Percentiles rank a stretch among this genome's conserved stretches.
Conservation (phyloP, 2,888 invertebrate species). For the Romanomermis culicivorax region DNA sequence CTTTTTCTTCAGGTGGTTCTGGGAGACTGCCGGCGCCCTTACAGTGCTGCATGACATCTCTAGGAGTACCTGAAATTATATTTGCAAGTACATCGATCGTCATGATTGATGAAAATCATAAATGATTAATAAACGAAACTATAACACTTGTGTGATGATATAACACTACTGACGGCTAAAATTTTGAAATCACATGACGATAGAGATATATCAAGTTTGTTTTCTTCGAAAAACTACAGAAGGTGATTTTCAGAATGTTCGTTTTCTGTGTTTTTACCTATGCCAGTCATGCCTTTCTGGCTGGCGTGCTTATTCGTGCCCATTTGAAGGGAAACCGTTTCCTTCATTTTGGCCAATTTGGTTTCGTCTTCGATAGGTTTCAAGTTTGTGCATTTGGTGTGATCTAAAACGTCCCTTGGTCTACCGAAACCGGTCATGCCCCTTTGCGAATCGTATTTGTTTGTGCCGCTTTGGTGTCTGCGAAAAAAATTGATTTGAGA, state of each 20-base stretch:
- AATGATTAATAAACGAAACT: no score
- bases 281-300: constrained; percentile 37
- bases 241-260: no score
- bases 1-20: constrained; percentile 28
- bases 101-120: no score
- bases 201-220: no score
- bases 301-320: constrained; percentile 36
- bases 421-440: constrained; percentile 26
- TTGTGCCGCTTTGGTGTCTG: constrained; percentile 26
- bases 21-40: constrained; percentile 26
- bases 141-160: no score
- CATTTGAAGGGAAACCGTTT: constrained; percentile 32
- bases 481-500: no score
- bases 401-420: constrained; percentile 28
- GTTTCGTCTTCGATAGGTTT: constrained; percentile 24
- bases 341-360: constrained; percentile 24
- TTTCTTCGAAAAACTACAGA: no score
- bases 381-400: constrained; percentile 24
- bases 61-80: no score
- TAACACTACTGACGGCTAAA: no score
- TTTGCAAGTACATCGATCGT: no score
- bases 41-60: constrained; percentile 27
- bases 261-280: no score
- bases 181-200: no score
- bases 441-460: constrained; percentile 28